phyloP scores from a whole-genome alignment of 2,113 vertebrate genomes.

The rat (Rattus norvegicus) region DNA sequence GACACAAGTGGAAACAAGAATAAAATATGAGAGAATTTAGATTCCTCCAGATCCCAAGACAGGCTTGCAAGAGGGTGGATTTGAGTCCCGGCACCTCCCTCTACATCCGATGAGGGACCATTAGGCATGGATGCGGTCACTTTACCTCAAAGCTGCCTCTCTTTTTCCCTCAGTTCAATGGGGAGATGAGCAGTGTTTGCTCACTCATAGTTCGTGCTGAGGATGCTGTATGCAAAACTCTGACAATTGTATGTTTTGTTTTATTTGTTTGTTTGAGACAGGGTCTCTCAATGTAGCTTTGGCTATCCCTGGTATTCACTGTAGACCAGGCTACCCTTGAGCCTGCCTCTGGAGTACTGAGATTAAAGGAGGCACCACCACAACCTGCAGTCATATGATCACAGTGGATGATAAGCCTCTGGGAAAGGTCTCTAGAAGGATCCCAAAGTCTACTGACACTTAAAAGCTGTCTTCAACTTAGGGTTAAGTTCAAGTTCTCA shows the following conservation, averaged over 20 bases:
- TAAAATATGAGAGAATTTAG: background rate
- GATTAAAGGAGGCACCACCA: background rate
- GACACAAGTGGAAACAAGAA: background rate
- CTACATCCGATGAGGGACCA: background rate
- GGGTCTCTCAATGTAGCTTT: background rate
- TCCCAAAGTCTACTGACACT: background rate
- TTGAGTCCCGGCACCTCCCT: background rate
- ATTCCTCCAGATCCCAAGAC: background rate
- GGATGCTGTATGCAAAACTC: background rate
- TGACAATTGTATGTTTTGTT: background rate
- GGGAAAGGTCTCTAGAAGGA: background rate
- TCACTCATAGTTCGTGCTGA: background rate
- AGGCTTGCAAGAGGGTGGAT: background rate
- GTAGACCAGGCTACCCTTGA: background rate
- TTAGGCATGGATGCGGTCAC: background rate
- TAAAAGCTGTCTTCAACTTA: conserved; percentile 7
- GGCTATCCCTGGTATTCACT: background rate
- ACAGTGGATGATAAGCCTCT: background rate
- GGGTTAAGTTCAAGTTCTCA: background rate
- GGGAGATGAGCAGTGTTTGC: background rate
- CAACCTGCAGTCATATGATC: background rate
- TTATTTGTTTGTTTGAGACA: background rate
- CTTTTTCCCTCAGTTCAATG: background rate
- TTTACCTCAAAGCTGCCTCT: background rate
- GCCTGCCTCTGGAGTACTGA: background rate